A percentile compares a stretch with the other conserved stretches of the same genome.
These are phyloP conservation scores for Zoanthus solanderi DNA, from an alignment of 92 coral and sea anemone genomes.

Conservation along the genomic window DNA sequence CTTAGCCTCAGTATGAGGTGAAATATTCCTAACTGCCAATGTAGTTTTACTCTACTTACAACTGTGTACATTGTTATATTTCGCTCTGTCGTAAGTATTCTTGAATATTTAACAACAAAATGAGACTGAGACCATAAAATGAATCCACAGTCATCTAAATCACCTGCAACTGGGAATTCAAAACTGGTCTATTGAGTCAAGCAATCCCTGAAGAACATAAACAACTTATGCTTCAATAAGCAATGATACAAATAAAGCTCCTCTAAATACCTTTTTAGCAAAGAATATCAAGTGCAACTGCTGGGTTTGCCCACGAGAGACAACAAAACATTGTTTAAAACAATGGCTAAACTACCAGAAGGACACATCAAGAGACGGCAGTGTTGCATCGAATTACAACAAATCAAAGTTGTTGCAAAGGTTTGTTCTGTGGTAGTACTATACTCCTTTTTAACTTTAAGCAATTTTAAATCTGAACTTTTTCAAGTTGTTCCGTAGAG, in stretches of 20 bases:
- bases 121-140: no score
- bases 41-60: no score
- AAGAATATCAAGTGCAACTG: neutral
- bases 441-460: neutral
- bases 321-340: conserved; percentile 13
- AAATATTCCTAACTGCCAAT: no score
- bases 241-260: neutral
- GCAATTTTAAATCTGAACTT: neutral
- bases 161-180: no score
- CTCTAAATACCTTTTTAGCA: conserved; percentile 12
- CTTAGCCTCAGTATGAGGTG: no score
- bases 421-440: neutral
- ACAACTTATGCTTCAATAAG: neutral
- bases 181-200: neutral
- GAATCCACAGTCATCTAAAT: no score
- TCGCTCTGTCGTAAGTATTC: no score
- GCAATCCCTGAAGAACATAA: neutral
- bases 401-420: conserved; percentile 16
- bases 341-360: conserved; percentile 21
- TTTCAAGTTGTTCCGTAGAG: neutral
- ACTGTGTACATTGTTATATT: no score
- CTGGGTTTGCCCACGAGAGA: conserved; percentile 16
- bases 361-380: neutral
- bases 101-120: no score
- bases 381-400: conserved; percentile 12